phyloP scores from a whole-genome alignment of 2,797 vertebrate genomes.

The Oreortyx pictus region DNA sequence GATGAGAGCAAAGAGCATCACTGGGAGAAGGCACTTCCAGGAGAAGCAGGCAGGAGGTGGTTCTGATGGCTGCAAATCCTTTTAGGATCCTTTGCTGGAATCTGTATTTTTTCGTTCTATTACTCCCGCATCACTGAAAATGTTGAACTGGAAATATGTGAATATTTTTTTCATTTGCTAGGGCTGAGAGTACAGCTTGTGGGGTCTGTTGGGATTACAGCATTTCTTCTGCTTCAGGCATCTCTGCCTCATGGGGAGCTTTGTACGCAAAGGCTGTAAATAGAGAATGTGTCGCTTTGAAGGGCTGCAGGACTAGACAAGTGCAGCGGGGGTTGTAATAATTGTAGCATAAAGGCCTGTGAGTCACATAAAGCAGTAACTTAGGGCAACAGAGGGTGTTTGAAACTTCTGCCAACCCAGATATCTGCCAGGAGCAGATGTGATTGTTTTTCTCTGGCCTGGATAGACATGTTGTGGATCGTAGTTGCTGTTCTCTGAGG shows the following conservation, averaged over 20 bases:
- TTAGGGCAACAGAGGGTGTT: rapidly evolving
- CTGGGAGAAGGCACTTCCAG: neutral
- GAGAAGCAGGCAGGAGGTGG: rapidly evolving
- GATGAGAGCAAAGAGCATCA: neutral
- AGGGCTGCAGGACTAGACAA: neutral
- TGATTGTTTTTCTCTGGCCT: neutral
- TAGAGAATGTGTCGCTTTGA: neutral
- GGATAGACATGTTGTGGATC: neutral
- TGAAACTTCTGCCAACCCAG: neutral
- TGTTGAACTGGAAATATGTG: neutral
- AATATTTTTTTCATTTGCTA: neutral
- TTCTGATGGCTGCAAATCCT: neutral
- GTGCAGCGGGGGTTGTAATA: neutral
- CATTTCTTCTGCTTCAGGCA: neutral
- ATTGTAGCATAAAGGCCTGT: neutral
- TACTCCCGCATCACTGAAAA: neutral
- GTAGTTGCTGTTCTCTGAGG: neutral
- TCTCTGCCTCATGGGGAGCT: neutral
- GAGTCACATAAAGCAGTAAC: neutral
- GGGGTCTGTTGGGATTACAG: neutral
- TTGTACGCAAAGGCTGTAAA: neutral
- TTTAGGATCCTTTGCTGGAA: neutral
- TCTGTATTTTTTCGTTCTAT: rapidly evolving
- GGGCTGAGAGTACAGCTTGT: neutral
- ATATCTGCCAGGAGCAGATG: neutral